Conservation (phyloP, 2,113 vertebrate genomes). For the Jaculus jaculus region DNA sequence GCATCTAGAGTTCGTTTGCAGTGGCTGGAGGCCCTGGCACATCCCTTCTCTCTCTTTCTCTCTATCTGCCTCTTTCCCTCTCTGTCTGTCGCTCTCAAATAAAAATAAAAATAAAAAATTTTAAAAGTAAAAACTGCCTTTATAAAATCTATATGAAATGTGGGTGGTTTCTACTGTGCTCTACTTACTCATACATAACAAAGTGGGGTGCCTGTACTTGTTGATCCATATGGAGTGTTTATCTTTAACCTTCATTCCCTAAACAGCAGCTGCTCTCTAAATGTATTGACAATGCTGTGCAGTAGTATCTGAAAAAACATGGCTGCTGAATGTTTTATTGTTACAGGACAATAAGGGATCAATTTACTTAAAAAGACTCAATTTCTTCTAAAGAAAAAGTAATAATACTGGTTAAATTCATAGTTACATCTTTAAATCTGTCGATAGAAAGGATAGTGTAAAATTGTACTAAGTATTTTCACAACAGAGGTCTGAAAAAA, state of each 20-base stretch:
- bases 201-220: slow-evolving; percentile 56
- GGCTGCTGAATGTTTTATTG: slow-evolving; percentile 69
- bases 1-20: no score
- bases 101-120: no score
- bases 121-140: no score
- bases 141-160: no score
- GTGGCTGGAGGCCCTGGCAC: no score
- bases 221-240: slow-evolving; percentile 61
- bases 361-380: slow-evolving; percentile 65
- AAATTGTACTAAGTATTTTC: slow-evolving; percentile 55
- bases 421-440: slow-evolving; percentile 63
- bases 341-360: slow-evolving; percentile 67
- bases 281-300: slow-evolving; percentile 59
- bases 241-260: slow-evolving; percentile 67
- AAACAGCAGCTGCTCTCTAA: slow-evolving; percentile 67
- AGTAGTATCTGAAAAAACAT: slow-evolving; percentile 70
- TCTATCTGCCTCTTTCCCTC: no score
- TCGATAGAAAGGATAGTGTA: slow-evolving; percentile 52
- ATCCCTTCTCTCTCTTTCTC: no score
- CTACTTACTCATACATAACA: slow-evolving; percentile 62
- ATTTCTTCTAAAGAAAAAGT: slow-evolving; percentile 69
- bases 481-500: slow-evolving; percentile 47
- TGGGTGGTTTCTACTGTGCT: slow-evolving; percentile 50
- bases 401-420: slow-evolving; percentile 73
- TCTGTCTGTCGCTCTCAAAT: no score